Evolutionary conservation across 2,888 invertebrate species (phyloP).

Genomic region (Cartodere bifasciata): DNA sequence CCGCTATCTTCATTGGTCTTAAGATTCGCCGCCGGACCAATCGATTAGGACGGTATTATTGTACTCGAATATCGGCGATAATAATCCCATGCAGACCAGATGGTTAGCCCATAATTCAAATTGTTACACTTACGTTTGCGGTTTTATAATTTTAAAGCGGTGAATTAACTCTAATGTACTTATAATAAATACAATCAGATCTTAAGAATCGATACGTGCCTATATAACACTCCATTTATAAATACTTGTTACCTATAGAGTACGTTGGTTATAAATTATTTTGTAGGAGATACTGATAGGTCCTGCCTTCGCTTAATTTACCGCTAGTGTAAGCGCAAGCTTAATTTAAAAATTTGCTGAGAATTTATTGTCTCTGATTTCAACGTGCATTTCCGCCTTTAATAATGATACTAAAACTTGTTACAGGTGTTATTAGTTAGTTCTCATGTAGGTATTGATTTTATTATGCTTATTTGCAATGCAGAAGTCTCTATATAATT

Average conservation of each 20-base stretch:
- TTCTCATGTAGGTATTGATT: too few species aligned
- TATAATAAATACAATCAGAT: conserved; percentile 2
- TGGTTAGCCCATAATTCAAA: conserved; percentile 32
- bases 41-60: conserved; percentile 33
- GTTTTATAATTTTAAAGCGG: conserved; percentile 33
- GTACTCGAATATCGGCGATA: conserved; percentile 29
- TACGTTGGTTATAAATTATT: conserved; percentile 1
- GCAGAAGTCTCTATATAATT: too few species aligned
- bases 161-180: conserved; percentile 17
- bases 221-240: too few species aligned
- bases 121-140: conserved; percentile 31
- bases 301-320: background rate
- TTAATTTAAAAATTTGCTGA: too few species aligned
- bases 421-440: too few species aligned
- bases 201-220: background rate
- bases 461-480: too few species aligned
- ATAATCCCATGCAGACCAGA: conserved; percentile 29
- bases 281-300: background rate
- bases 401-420: too few species aligned
- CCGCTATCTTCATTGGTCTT: conserved; percentile 34
- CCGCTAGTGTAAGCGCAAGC: too few species aligned
- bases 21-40: conserved; percentile 32
- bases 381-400: too few species aligned
- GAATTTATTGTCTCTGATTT: too few species aligned
- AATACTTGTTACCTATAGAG: too few species aligned